Conservation (phyloP, 2,113 vertebrate species). For the Nothocercus julius region DNA sequence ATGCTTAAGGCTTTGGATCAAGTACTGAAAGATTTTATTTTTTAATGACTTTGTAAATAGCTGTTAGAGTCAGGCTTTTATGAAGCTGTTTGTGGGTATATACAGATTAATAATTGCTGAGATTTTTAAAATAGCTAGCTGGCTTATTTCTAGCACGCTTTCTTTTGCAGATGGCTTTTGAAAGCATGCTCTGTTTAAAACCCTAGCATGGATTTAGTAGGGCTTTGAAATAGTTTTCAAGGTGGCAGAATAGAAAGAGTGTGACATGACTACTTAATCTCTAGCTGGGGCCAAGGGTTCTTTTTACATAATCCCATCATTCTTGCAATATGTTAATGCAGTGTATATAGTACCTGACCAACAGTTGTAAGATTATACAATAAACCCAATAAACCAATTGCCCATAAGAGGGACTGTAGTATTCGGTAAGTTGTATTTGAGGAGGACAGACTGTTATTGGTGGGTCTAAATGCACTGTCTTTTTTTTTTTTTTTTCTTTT, state of each 20-base stretch:
- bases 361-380: background rate
- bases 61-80: background rate
- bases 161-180: slow-evolving; percentile 56
- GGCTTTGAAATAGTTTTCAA: slow-evolving; percentile 66
- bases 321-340: slow-evolving; percentile 22
- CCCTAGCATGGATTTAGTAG: slow-evolving; percentile 31
- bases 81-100: slow-evolving; percentile 3
- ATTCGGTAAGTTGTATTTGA: background rate
- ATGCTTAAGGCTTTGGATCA: background rate
- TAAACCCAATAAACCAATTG: background rate
- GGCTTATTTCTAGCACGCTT: slow-evolving; percentile 41
- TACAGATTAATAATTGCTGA: slow-evolving; percentile 21
- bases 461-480: background rate
- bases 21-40: background rate
- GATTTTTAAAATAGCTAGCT: slow-evolving; percentile 11
- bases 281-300: slow-evolving; percentile 28
- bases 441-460: background rate
- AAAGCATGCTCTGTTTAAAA: slow-evolving; percentile 49
- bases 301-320: slow-evolving; percentile 43
- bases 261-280: slow-evolving; percentile 61
- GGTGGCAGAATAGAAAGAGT: slow-evolving; percentile 43
- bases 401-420: background rate
- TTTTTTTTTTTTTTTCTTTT: background rate
- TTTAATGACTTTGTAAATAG: slow-evolving; percentile 5
- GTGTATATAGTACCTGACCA: background rate